Evolutionary conservation across 2,113 vertebrate species (phyloP).

Genomic region (Saiga tatarica): DNA sequence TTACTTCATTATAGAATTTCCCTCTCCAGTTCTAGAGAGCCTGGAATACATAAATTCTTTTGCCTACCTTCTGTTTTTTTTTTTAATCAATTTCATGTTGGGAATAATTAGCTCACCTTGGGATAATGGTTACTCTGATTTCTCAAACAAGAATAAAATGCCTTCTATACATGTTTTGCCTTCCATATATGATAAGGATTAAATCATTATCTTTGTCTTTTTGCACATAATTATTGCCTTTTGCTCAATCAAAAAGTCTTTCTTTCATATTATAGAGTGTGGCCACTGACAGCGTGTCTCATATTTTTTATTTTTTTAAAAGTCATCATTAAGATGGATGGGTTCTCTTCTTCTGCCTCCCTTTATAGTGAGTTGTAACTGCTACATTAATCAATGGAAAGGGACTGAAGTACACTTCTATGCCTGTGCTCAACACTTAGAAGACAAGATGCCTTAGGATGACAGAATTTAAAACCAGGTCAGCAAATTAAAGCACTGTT

Average conservation of each 20-base stretch:
- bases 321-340: background rate
- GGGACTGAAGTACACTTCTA: background rate
- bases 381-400: background rate
- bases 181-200: background rate
- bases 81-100: background rate
- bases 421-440: background rate
- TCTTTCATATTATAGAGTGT: background rate
- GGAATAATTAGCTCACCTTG: background rate
- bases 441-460: background rate
- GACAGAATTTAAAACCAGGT: background rate
- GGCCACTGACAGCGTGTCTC: background rate
- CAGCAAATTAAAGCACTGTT: background rate
- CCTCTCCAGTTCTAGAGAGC: background rate
- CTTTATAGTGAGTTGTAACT: background rate
- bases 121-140: background rate
- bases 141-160: conserved; percentile 21
- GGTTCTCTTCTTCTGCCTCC: background rate
- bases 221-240: background rate
- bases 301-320: conserved; percentile 1
- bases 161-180: background rate
- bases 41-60: background rate
- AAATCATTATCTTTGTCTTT: background rate
- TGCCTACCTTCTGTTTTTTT: background rate
- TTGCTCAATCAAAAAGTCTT: background rate
- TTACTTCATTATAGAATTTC: background rate